Base-by-base conservation (phyloP, 1,140 invertebrate species). In the Probaryconus sp. region DNA sequence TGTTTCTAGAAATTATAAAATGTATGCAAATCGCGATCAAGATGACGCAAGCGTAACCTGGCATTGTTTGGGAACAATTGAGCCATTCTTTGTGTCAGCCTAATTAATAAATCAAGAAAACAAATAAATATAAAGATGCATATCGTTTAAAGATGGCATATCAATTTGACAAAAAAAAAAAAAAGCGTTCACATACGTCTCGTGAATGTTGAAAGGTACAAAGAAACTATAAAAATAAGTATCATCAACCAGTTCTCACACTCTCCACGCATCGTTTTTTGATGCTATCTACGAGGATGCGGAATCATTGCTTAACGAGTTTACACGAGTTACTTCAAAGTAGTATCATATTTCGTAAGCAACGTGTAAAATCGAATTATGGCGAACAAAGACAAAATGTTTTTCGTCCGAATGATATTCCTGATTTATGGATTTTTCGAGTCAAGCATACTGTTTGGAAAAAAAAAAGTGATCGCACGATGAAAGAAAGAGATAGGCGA, bases 221-320 rank as follows among this genome's bases (percentile, higher is more conserved):
- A 65, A 58, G 60, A 64, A 75, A 69, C 50, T 56, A 67, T 65
- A 67, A 73, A 73, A 67, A 67, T 73, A 69, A 47, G 53, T 64
- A 72, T 82, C 79, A 80, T 81, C 78, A 79, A 61, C 70, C 76
- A 26, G 79, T 86, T 86, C 84, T 85, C 85, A 86, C 84, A 86
- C 82, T 84, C 71, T 79, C 78, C 79, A 75, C 68, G 78, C 81
- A 69, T 78, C 7, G 61, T 11, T 43, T 24, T 63, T 67, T 21
- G 70, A 73, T 67, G 45, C 60, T 69, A 75, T 69, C 64, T 53
- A 30, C 51, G 65, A 77, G 71, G 56, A 76, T 74, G 48, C 58
- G 48, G 68, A 78, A 78, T 78, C 80, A 70, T 83, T 83, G 79
- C 77, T 77, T 81, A 84, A 85, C 83, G 58, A 77, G 78, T 78